Base-by-base conservation (phyloP, 2,797 vertebrate species). In the Podarcis siculus region DNA sequence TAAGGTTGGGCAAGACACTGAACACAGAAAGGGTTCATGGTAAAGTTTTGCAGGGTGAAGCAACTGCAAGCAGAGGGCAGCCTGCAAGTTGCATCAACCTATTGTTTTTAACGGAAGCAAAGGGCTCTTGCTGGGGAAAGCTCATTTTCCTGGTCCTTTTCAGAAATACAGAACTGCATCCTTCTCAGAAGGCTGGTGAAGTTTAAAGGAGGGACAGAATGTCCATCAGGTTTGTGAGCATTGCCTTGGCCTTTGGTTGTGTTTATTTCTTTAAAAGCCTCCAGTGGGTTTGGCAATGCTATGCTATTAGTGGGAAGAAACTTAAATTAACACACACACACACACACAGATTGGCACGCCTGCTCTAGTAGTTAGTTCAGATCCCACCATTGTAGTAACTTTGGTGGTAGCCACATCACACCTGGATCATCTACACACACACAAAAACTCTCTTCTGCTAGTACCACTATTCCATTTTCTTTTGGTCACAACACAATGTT, bases 1-100 rank as follows among this genome's bases (percentile, higher is more conserved):
- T 71, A 39, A 71, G 91, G 90, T 75, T 82, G 88, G 58, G 90
- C 87, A 87, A 64, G 32, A 82, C 21, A 72, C 67, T 58, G 15
- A 13, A 79, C 82, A 86, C 82, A 84, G 83, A 82, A 30, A 25
- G 6, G 35, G 39, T 58, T 32, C n/a, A 71, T 8, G 19, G 21
- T 10, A 35, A 37, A 27, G 9, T 55, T 86, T 86, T 69, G 4
- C 15, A 85, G 8, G 21, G 8, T 88, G 86, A 93, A 61, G 85
- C 89, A 89, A 85, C 23, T 80, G 84, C 64, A 79, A 5, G 45
- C 23, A 42, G 64, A 78, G n/a, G 2, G 66, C 87, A 92, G 86
- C 61, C 79, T 82, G 72, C 73, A 76, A 85, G 23, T 9, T 79
- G 80, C 0, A 67, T 77, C 86, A 91, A 86, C 81, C 84, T 81